These are phyloP conservation scores for Craniophora ligustri DNA, from an alignment of 2,888 invertebrate genomes.

Conservation along the genomic window DNA sequence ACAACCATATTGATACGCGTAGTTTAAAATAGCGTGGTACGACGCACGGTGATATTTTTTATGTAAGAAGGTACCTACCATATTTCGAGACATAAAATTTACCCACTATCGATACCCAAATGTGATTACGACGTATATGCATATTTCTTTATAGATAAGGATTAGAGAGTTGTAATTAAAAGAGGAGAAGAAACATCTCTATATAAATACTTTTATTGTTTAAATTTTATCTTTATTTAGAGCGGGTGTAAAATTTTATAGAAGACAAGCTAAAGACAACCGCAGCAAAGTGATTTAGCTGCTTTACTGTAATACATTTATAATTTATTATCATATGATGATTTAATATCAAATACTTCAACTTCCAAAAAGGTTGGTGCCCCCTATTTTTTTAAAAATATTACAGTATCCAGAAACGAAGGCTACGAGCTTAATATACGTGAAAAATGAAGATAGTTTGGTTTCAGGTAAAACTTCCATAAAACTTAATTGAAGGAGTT, in stretches of 20 bases:
- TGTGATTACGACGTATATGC: conserved; percentile 28
- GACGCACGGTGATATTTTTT: conserved; percentile 28
- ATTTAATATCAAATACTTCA: conserved; percentile 24
- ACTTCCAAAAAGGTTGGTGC: conserved; percentile 33
- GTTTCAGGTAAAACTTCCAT: conserved; percentile 22
- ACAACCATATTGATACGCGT: conserved; percentile 22
- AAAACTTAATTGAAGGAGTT: conserved; percentile 26
- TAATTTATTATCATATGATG: conserved; percentile 23
- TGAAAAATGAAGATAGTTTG: conserved; percentile 28
- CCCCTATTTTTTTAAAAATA: conserved; percentile 23
- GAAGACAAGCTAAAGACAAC: conserved; percentile 21
- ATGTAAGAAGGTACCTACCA: conserved; percentile 24
- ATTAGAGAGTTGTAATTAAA: conserved; percentile 27
- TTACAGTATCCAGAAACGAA: conserved; percentile 27
- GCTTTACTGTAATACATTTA: conserved; percentile 25
- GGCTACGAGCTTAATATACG: conserved; percentile 31
- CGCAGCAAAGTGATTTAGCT: conserved; percentile 18
- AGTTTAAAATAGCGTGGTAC: conserved; percentile 23
- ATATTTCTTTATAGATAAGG: conserved; percentile 30
- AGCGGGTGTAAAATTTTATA: conserved; percentile 29
- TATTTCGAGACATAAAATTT: conserved; percentile 28
- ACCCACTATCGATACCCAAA: conserved; percentile 26
- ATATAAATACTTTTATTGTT: conserved; percentile 28
- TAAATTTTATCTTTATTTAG: conserved; percentile 27
- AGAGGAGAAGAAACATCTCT: conserved; percentile 30